Evolutionary conservation across 2,888 invertebrate species (phyloP).

Genomic region (Rhamnusium bicolor): DNA sequence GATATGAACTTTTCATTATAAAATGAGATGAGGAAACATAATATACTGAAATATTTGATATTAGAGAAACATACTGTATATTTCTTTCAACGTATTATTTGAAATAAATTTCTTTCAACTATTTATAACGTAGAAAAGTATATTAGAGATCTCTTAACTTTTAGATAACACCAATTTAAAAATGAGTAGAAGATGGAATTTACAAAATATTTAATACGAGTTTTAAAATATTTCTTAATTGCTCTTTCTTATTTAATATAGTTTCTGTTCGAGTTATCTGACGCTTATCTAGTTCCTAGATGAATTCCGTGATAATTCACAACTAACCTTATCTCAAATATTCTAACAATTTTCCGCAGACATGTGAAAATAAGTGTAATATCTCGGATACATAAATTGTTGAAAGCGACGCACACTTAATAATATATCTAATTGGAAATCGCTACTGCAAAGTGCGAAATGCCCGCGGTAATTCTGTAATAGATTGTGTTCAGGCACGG

Average conservation of each 20-base stretch:
- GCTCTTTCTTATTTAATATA: neutral
- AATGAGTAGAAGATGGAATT: too few species aligned
- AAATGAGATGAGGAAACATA: too few species aligned
- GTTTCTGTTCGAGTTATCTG: neutral
- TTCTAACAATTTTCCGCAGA: constrained; percentile 43
- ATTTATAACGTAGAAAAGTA: too few species aligned
- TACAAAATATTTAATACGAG: too few species aligned
- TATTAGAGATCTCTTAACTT: too few species aligned
- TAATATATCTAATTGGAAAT: constrained; percentile 64
- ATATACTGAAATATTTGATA: too few species aligned
- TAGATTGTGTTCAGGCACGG: constrained; percentile 55
- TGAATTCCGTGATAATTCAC: constrained; percentile 10
- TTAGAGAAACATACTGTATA: too few species aligned
- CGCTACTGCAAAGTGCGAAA: constrained; percentile 59
- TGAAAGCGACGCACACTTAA: constrained; percentile 56
- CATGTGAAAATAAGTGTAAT: constrained; percentile 50
- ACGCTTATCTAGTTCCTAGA: constrained; percentile 18
- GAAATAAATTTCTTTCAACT: too few species aligned
- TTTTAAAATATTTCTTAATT: constrained; percentile 11
- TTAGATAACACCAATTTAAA: too few species aligned
- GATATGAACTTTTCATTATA: too few species aligned
- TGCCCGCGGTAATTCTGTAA: constrained; percentile 54
- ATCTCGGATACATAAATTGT: constrained; percentile 56
- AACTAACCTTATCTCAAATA: constrained; percentile 29
- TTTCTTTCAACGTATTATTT: too few species aligned